phyloP scores from a whole-genome alignment of 2,113 vertebrate species.

The Peromyscus maniculatus region DNA sequence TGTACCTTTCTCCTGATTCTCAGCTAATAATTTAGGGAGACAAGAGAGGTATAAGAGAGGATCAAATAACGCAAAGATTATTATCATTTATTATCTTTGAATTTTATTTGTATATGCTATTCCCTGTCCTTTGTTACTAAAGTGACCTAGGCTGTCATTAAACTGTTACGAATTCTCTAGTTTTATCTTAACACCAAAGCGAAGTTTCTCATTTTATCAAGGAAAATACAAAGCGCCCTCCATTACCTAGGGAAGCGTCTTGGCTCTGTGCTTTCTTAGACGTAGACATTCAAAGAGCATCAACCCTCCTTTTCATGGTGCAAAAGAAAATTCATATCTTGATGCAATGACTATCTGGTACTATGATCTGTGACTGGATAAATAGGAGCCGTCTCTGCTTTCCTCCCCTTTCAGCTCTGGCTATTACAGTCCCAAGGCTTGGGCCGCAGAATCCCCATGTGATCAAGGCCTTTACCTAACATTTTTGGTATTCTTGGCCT shows the following conservation, averaged over 20 bases:
- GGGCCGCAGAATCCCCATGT: constrained; percentile 78
- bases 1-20: neutral
- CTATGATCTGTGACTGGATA: constrained; percentile 5
- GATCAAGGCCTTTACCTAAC: constrained; percentile 79
- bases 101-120: constrained; percentile 11
- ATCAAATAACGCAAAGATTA: neutral
- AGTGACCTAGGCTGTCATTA: constrained; percentile 15
- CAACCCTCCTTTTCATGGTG: neutral
- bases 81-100: neutral
- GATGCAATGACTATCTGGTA: neutral
- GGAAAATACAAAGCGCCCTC: neutral
- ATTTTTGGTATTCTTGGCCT: constrained; percentile 78
- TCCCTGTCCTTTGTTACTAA: neutral
- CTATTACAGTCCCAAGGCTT: constrained; percentile 62
- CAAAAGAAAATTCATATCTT: neutral
- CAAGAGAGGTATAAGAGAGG: neutral
- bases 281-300: constrained; percentile 13
- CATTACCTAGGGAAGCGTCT: neutral
- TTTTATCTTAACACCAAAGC: constrained; percentile 24
- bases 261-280: constrained; percentile 1
- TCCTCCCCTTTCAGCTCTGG: constrained; percentile 48
- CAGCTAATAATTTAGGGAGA: neutral
- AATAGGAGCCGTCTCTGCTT: constrained; percentile 6
- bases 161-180: neutral
- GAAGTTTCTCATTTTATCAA: constrained; percentile 39